Evolutionary conservation across 2,797 vertebrate species (phyloP).

Genomic region (Lagorchestes hirsutus): DNA sequence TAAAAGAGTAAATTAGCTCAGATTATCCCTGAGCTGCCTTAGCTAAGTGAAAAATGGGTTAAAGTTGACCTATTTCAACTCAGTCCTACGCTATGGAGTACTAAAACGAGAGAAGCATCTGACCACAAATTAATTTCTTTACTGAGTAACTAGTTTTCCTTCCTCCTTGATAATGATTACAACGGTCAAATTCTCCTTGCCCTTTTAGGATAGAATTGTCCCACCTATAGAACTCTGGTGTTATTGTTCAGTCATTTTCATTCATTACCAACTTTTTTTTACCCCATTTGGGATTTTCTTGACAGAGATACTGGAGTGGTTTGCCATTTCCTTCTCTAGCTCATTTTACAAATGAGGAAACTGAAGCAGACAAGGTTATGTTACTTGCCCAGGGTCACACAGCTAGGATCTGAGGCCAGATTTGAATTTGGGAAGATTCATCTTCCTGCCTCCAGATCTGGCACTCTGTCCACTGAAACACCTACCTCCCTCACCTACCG

Average conservation of each 20-base stretch:
- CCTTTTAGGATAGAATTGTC: background rate
- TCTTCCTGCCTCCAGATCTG: background rate
- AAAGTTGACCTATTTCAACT: background rate
- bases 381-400: background rate
- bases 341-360: background rate
- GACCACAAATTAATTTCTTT: background rate
- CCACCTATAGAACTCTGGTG: background rate
- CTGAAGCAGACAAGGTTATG: background rate
- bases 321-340: background rate
- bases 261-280: background rate
- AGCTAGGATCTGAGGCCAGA: background rate
- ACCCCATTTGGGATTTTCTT: background rate
- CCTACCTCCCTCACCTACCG: background rate
- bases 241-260: background rate
- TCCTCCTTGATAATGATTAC: background rate
- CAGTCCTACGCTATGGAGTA: background rate
- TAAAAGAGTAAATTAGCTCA: background rate
- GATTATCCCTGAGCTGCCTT: background rate
- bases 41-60: background rate
- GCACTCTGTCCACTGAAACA: background rate
- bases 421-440: background rate
- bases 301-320: background rate
- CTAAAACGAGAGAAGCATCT: background rate
- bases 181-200: background rate
- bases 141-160: background rate